Evolutionary conservation across 1,140 invertebrate species (phyloP).

Genomic region (Gonatopus flavifemur): DNA sequence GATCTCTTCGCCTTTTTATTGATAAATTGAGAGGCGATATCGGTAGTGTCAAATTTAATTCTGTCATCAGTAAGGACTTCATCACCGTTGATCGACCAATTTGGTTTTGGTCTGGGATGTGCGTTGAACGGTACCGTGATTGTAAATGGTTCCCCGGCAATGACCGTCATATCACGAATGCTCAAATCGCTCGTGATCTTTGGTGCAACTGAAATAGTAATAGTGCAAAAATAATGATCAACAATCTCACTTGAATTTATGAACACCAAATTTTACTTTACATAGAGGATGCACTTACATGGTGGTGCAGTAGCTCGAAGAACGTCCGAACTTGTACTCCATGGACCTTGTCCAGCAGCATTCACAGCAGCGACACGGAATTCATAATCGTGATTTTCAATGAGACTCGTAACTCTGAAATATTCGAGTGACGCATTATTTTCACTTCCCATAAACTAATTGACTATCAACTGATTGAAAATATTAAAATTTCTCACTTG

Average conservation of each 20-base stretch:
- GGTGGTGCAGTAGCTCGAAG: slow-evolving; percentile 87
- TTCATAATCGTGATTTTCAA: slow-evolving; percentile 95
- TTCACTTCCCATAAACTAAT: too few species aligned
- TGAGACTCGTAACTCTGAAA: slow-evolving; percentile 81
- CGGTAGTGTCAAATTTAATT: slow-evolving; percentile 84
- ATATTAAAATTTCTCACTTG: slow-evolving; percentile 58
- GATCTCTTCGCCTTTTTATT: slow-evolving; percentile 87
- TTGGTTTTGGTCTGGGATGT: slow-evolving; percentile 84
- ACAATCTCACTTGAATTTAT: too few species aligned
- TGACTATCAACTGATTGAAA: too few species aligned
- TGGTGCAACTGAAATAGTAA: slow-evolving; percentile 69
- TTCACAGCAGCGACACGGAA: slow-evolving; percentile 97
- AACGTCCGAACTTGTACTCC: slow-evolving; percentile 85
- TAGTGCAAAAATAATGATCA: slow-evolving; percentile 16
- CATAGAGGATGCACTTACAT: slow-evolving; percentile 56
- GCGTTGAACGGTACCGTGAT: slow-evolving; percentile 92
- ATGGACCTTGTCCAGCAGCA: slow-evolving; percentile 91
- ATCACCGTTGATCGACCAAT: slow-evolving; percentile 86
- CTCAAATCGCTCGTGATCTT: slow-evolving; percentile 92
- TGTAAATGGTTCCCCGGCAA: slow-evolving; percentile 93
- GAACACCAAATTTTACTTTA: too few species aligned
- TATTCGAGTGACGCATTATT: slow-evolving; percentile 29
- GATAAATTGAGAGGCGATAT: slow-evolving; percentile 77
- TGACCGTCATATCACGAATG: slow-evolving; percentile 91
- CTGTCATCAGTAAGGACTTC: slow-evolving; percentile 80